Conservation (phyloP, 1,140 invertebrate genomes). For the Nymphalis io region DNA sequence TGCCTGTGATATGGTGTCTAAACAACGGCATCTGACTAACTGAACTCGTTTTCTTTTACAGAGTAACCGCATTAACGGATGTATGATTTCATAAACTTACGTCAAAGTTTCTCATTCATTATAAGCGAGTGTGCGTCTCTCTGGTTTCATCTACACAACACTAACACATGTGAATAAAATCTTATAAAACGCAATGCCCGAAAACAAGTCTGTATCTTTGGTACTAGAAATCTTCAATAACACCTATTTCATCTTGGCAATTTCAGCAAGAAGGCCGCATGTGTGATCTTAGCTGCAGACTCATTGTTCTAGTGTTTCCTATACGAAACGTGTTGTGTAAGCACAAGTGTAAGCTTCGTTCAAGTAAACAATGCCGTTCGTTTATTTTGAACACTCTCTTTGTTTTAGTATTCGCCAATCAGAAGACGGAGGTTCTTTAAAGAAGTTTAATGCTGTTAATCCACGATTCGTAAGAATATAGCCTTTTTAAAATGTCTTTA, state of each 20-base stretch:
- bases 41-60: slow-evolving; percentile 40
- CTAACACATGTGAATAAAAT: no score
- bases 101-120: not conserved
- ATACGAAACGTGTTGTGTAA: slow-evolving; percentile 68
- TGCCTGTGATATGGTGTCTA: slow-evolving; percentile 70
- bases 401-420: slow-evolving; percentile 40
- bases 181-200: not conserved
- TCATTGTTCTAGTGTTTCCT: slow-evolving; percentile 65
- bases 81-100: slow-evolving; percentile 9
- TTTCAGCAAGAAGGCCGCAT: slow-evolving; percentile 59
- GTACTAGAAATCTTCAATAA: slow-evolving; percentile 50
- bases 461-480: not conserved
- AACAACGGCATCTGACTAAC: slow-evolving; percentile 68
- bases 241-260: slow-evolving; percentile 61
- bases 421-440: slow-evolving; percentile 16
- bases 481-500: not conserved
- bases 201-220: slow-evolving; percentile 10
- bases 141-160: not conserved
- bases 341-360: slow-evolving; percentile 59
- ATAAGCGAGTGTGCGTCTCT: not conserved
- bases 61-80: slow-evolving; percentile 4
- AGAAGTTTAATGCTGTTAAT: slow-evolving; percentile 20
- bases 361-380: slow-evolving; percentile 50
- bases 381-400: slow-evolving; percentile 44
- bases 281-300: slow-evolving; percentile 64